These are phyloP conservation scores for Drosophila borealis DNA, from an alignment of 2,888 invertebrate genomes.

Conservation along the genomic window DNA sequence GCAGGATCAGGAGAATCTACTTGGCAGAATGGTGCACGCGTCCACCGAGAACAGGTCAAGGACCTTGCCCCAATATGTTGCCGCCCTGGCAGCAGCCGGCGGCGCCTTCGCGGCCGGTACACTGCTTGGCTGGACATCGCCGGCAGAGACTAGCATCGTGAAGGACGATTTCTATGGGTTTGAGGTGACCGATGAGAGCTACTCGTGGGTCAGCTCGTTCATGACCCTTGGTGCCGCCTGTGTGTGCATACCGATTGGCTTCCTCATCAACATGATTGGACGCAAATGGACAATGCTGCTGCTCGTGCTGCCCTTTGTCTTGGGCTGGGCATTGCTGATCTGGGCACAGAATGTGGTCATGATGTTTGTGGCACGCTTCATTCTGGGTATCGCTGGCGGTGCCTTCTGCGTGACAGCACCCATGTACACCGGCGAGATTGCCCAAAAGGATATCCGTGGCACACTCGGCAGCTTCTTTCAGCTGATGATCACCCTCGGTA, in stretches of 20 bases:
- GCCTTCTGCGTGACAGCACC: conserved; percentile 94
- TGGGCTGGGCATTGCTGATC: conserved; percentile 91
- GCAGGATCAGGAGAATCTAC: conserved; percentile 82
- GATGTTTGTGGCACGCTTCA: conserved; percentile 83
- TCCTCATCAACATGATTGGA: conserved; percentile 89
- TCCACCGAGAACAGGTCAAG: conserved; percentile 67
- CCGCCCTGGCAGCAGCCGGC: conserved; percentile 88
- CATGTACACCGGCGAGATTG: conserved; percentile 93
- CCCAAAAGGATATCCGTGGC: conserved; percentile 93
- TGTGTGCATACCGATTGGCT: conserved; percentile 90
- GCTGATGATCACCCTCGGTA: conserved; percentile 93
- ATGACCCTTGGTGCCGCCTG: conserved; percentile 90
- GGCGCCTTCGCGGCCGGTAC: conserved; percentile 92
- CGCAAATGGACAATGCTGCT: conserved; percentile 87
- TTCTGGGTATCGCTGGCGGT: conserved; percentile 86
- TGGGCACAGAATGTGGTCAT: conserved; percentile 88
- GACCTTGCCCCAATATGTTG: conserved; percentile 83
- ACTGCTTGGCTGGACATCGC: conserved; percentile 92
- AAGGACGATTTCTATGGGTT: conserved; percentile 85
- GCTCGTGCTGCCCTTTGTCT: conserved; percentile 87
- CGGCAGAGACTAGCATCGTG: conserved; percentile 85
- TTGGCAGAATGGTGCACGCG: conserved; percentile 81
- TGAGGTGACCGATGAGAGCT: conserved; percentile 85
- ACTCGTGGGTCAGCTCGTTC: conserved; percentile 90
- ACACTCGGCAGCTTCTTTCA: conserved; percentile 95